These are phyloP conservation scores for Odocoileus virginianus DNA, from an alignment of 2,113 vertebrate species.

Conservation along the genomic window DNA sequence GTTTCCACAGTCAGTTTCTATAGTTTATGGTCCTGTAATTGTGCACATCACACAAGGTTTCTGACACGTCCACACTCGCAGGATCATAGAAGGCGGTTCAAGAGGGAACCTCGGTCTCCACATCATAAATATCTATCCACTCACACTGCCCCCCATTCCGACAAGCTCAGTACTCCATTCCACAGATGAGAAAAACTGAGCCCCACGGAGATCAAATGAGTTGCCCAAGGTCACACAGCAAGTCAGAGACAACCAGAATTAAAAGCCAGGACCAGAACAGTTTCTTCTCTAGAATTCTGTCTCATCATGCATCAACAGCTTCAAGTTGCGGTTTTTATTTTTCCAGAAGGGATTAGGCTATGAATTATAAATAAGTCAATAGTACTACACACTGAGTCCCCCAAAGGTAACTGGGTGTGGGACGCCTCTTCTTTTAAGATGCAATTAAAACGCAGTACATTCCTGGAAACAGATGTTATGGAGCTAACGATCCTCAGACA, in stretches of 20 bases:
- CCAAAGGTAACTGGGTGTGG: slow-evolving; percentile 45
- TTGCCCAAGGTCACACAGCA: neutral
- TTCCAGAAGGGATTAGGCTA: neutral
- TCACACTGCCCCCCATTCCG: accelerated
- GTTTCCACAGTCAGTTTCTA: neutral
- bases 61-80: neutral
- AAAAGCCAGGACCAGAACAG: neutral
- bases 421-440: slow-evolving; percentile 12
- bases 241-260: neutral
- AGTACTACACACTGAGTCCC: slow-evolving; percentile 39
- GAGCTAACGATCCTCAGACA: neutral
- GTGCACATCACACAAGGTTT: neutral
- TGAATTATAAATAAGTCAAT: slow-evolving; percentile 66
- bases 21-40: neutral
- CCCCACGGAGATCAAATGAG: neutral
- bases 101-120: neutral
- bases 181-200: neutral
- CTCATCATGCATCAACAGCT: neutral
- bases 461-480: slow-evolving; percentile 50
- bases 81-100: neutral
- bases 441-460: slow-evolving; percentile 55
- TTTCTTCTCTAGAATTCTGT: neutral
- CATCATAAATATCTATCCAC: neutral
- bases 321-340: neutral
- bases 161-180: neutral